phyloP scores from a whole-genome alignment of 2,888 invertebrate species.

The Aphrophora alni region DNA sequence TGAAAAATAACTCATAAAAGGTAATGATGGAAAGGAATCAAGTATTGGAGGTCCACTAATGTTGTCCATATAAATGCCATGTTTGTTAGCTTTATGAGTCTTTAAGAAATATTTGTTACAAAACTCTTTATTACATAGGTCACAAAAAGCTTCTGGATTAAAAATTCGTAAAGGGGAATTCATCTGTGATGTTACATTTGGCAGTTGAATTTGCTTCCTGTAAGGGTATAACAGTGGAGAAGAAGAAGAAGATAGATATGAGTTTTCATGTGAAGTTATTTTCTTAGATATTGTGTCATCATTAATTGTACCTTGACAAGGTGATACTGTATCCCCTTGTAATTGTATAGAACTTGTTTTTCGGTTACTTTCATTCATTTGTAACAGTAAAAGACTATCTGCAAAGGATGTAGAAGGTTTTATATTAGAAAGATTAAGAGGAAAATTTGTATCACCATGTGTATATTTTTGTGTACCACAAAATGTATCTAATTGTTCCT shows the following conservation, averaged over 20 bases:
- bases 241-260: constrained; percentile 25
- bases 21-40: constrained; percentile 45
- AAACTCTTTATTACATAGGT: constrained; percentile 97
- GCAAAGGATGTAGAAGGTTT: constrained; percentile 22
- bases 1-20: constrained; percentile 47
- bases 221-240: constrained; percentile 23
- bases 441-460: constrained; percentile 27
- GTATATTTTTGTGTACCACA: neutral
- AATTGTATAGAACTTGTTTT: neutral
- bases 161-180: constrained; percentile 70
- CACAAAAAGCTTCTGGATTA: constrained; percentile 97
- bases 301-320: neutral
- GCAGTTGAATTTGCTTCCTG: constrained; percentile 25
- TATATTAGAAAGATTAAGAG: constrained; percentile 33
- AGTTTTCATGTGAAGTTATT: constrained; percentile 17
- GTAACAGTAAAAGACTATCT: neutral
- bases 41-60: constrained; percentile 40
- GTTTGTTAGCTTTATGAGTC: constrained; percentile 97
- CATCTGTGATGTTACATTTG: constrained; percentile 36
- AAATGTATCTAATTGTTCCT: neutral
- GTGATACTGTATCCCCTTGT: neutral
- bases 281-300: neutral
- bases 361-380: neutral
- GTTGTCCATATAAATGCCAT: constrained; percentile 82
- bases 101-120: constrained; percentile 98